phyloP scores from a whole-genome alignment of 1,140 invertebrate genomes.

The Cotesia typhae region DNA sequence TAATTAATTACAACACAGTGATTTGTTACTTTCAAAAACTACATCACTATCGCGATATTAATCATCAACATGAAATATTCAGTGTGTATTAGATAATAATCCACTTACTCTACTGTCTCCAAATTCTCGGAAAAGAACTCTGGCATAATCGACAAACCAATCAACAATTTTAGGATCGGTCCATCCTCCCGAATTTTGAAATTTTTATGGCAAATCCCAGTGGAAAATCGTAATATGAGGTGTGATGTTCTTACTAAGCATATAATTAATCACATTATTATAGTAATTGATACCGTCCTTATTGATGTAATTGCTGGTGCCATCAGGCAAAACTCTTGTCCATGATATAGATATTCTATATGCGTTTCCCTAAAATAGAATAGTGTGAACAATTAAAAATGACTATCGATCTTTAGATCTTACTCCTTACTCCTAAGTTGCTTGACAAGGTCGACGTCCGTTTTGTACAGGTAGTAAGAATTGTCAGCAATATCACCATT shows the following conservation, averaged over 20 bases:
- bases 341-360: constrained; percentile 72
- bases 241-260: constrained; percentile 65
- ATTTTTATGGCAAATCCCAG: constrained; percentile 68
- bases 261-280: constrained; percentile 68
- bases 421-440: constrained; percentile 69
- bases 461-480: constrained; percentile 74
- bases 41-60: neutral
- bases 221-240: constrained; percentile 69
- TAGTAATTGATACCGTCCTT: constrained; percentile 69
- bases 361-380: constrained; percentile 37
- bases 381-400: no score
- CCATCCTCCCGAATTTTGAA: constrained; percentile 51
- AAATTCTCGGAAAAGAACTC: constrained; percentile 43
- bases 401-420: constrained; percentile 23
- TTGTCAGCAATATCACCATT: constrained; percentile 75
- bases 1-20: no score
- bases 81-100: constrained; percentile 1
- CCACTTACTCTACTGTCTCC: constrained; percentile 43
- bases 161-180: constrained; percentile 38
- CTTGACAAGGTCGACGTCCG: constrained; percentile 72
- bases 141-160: constrained; percentile 44
- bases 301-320: constrained; percentile 63
- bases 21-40: neutral
- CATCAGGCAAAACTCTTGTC: constrained; percentile 66
- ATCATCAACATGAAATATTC: constrained; percentile 10